Base-by-base conservation (phyloP, 92 coral and sea anemone species). In the Meandrina meandrites region DNA sequence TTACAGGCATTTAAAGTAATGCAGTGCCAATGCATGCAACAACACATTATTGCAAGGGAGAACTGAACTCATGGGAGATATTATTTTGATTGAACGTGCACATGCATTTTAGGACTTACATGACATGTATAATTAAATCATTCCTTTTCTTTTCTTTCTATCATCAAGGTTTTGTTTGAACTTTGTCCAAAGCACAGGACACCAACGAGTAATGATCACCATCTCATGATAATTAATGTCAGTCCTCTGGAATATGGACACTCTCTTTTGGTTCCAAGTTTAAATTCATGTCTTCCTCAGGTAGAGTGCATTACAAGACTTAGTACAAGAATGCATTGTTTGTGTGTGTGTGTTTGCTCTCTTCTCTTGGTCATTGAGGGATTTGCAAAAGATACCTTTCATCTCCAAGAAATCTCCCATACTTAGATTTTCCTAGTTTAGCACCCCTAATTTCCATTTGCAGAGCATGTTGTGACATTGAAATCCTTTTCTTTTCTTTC, bases 161-260 rank as follows among this genome's bases (percentile, higher is more conserved):
- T 50, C n/a, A n/a, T 86, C 4, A 58, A 97, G 99, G 91, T 95
- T 27, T 85, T 97, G 54, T 87, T 93, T 85, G 94, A 91, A 64
- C 82, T 95, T 71, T 91, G 92, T 82, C 94, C 94, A 32, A 82
- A 67, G 64, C 91, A 95, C 84, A 86, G 90, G 32, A 48, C 67
- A 17, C 35, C 87, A 10, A n/a, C 68, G 36, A 70, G 16, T 8
- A 60, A 50, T 77, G 88, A 78, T 40, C 92, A 75, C 60, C 87
- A 93, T 84, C 81, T 86, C 14, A 78, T 97, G 86, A 71, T 97
- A 40, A 95, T 97, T 3, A 97, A 97, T 81, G 91, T 92, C 69
- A 97, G 99, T 34, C 99, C 99, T 31, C 72, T 97, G 47, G 99
- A 97, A 67, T 97, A 96, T 88, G 98, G 97, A 15, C 96, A 95